phyloP scores from a whole-genome alignment of 2,888 invertebrate species.

The Busseola fusca region DNA sequence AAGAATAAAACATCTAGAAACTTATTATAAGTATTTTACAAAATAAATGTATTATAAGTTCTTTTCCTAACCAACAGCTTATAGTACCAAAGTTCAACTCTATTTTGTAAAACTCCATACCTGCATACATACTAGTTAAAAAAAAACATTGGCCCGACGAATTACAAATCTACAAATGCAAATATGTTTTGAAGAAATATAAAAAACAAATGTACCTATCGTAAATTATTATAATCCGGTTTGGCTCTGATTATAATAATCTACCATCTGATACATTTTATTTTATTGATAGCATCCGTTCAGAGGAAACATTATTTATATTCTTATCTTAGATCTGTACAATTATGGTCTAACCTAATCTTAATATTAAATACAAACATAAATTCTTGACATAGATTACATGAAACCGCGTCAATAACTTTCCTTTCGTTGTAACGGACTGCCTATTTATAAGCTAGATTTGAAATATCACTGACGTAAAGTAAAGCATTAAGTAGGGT shows the following conservation, averaged over 20 bases:
- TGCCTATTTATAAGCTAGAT: too few relatives aligned
- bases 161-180: constrained; percentile 5
- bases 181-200: too few relatives aligned
- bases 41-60: constrained; percentile 4
- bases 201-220: too few relatives aligned
- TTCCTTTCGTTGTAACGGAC: background rate
- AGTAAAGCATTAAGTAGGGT: too few relatives aligned
- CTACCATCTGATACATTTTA: constrained; percentile 5
- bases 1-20: too few relatives aligned
- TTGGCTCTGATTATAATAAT: constrained; percentile 1
- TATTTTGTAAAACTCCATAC: too few relatives aligned
- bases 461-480: too few relatives aligned
- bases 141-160: background rate
- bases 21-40: background rate
- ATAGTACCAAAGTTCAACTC: background rate
- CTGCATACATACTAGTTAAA: background rate
- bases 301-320: constrained; percentile 40
- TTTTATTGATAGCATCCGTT: constrained; percentile 34
- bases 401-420: background rate
- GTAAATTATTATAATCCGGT: too few relatives aligned
- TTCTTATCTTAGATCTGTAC: constrained; percentile 39
- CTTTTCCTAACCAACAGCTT: constrained; percentile 15
- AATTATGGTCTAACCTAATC: constrained; percentile 26
- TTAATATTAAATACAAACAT: constrained; percentile 23
- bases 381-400: constrained; percentile 27